These are phyloP conservation scores for Corbicula japonica DNA, from an alignment of 2,888 invertebrate genomes.

Conservation along the genomic window DNA sequence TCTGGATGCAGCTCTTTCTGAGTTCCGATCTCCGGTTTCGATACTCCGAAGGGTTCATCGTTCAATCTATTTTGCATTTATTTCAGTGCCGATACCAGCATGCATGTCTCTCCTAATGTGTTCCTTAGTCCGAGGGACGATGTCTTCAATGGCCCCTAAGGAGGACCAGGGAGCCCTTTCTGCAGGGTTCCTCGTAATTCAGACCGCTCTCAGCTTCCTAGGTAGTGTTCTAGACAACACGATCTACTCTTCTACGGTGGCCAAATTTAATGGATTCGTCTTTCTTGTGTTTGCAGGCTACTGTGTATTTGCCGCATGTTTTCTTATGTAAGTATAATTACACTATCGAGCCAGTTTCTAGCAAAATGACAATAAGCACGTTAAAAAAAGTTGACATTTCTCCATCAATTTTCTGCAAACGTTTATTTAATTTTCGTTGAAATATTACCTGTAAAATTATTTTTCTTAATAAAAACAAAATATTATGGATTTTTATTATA, in stretches of 20 bases:
- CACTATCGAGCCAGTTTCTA: too few species aligned
- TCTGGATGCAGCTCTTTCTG: too few species aligned
- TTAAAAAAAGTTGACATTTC: too few species aligned
- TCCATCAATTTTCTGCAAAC: too few species aligned
- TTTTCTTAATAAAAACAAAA: too few species aligned
- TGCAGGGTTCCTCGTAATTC: slow-evolving; percentile 38
- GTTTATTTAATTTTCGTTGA: too few species aligned
- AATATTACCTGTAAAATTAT: too few species aligned
- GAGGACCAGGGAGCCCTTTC: slow-evolving; percentile 51
- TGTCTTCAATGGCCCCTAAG: slow-evolving; percentile 46
- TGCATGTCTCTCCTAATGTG: slow-evolving; percentile 26
- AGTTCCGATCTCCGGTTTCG: too few species aligned
- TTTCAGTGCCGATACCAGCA: slow-evolving; percentile 42
- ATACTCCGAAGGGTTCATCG: too few species aligned
- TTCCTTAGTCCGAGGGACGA: slow-evolving; percentile 37
- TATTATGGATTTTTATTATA: too few species aligned
- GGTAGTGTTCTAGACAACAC: slow-evolving; percentile 39
- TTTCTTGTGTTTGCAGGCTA: slow-evolving; percentile 51
- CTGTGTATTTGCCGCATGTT: slow-evolving; percentile 13
- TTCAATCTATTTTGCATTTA: too few species aligned
- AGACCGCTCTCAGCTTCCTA: slow-evolving; percentile 33
- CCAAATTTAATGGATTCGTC: slow-evolving; percentile 49
- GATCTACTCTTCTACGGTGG: slow-evolving; percentile 43
- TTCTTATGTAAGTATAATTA: slow-evolving; percentile 36
- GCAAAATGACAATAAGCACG: too few species aligned